A percentile compares a stretch with the other conserved stretches of the same genome.
phyloP scores from a whole-genome alignment of 2,113 vertebrate species.

The Pleuronectes platessa region DNA sequence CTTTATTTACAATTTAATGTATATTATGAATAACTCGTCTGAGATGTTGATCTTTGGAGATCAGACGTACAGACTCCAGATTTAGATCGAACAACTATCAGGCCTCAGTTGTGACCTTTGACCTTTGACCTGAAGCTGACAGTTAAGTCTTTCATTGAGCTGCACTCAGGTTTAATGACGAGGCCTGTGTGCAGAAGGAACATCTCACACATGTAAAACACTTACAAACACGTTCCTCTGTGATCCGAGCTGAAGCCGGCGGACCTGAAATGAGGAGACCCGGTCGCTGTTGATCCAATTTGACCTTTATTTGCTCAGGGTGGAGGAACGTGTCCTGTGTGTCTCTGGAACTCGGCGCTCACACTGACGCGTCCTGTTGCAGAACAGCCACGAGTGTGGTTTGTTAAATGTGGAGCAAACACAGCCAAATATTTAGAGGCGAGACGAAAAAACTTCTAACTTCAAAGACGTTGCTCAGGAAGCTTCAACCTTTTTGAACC shows the following conservation, averaged over 20 bases:
- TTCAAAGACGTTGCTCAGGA: conserved; percentile 40
- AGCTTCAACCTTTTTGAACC: background rate
- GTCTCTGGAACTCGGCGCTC: background rate
- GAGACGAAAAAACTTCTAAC: conserved; percentile 2
- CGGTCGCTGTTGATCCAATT: conserved; percentile 2
- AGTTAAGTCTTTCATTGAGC: too few relatives aligned
- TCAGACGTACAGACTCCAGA: background rate
- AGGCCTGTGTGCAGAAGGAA: too few relatives aligned
- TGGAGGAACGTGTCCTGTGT: conserved; percentile 23
- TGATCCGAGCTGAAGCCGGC: background rate
- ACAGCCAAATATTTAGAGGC: conserved; percentile 64
- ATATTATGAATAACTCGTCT: too few relatives aligned
- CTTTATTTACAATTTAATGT: too few relatives aligned
- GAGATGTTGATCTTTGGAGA: too few relatives aligned
- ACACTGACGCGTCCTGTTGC: background rate
- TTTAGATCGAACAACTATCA: too few relatives aligned
- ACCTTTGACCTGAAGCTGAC: too few relatives aligned
- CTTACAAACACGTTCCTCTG: too few relatives aligned
- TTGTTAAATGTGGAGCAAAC: conserved; percentile 54
- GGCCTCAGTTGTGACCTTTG: too few relatives aligned
- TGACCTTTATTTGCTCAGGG: conserved; percentile 50
- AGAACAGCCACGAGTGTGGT: conserved; percentile 15
- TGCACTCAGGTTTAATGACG: too few relatives aligned
- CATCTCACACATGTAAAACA: too few relatives aligned
- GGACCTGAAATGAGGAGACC: background rate